A percentile compares a stretch with the other conserved stretches of the same genome.
These are phyloP conservation scores for Mythimna albipuncta DNA, from an alignment of 2,888 invertebrate species.

Conservation along the genomic window DNA sequence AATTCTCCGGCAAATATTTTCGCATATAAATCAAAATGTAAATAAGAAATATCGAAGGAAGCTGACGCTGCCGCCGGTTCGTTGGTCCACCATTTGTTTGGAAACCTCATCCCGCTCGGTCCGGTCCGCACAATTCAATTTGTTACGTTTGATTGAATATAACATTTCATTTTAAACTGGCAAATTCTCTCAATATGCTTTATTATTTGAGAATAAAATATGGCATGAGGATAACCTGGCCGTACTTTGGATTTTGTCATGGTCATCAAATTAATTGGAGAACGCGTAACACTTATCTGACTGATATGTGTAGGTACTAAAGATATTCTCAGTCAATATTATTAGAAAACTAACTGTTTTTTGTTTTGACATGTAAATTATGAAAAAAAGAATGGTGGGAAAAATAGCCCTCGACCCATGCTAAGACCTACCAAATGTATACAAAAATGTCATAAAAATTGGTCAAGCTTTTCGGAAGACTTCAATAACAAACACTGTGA, in stretches of 20 bases:
- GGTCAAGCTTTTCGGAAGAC: too few relatives aligned
- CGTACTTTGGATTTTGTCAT: not conserved
- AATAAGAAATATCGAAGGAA: conserved; percentile 62
- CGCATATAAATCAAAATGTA: conserved; percentile 57
- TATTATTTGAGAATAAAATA: conserved; percentile 42
- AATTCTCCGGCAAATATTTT: conserved; percentile 47
- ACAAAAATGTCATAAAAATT: too few relatives aligned
- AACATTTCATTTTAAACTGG: conserved; percentile 58
- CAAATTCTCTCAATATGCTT: conserved; percentile 48
- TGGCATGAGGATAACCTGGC: not conserved
- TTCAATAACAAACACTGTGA: too few relatives aligned
- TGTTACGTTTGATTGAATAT: conserved; percentile 67
- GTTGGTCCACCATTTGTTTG: conserved; percentile 79
- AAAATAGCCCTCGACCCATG: too few relatives aligned
- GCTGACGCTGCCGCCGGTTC: conserved; percentile 70
- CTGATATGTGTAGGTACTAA: too few relatives aligned
- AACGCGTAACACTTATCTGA: not conserved
- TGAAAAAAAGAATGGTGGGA: too few relatives aligned
- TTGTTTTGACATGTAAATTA: too few relatives aligned
- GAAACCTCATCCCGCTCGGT: conserved; percentile 70
- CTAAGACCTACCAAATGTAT: too few relatives aligned
- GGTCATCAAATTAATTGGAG: not conserved
- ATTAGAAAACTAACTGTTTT: too few relatives aligned
- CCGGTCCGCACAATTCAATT: conserved; percentile 71
- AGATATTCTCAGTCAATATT: too few relatives aligned